Evolutionary conservation across 2,888 invertebrate species (phyloP), one percentile per base, ranked within the genome.

Genomic region (Papilio elwesi): DNA sequence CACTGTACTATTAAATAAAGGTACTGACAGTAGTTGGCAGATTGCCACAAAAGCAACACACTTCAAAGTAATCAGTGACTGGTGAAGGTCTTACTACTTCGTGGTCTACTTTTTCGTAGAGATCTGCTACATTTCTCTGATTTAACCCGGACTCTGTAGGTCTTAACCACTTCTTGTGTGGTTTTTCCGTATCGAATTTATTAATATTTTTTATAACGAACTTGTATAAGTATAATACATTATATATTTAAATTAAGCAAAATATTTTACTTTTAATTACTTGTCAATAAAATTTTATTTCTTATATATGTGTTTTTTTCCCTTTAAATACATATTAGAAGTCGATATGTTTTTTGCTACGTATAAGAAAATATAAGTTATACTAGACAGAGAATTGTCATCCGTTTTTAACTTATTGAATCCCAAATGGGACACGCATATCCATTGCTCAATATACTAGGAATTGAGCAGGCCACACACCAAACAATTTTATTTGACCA

Each of bases 171-270:
- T 8, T 26, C 10, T 53, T 26, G 5, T 55, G 11, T 51, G 13
- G 13, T 51, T n/a, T 12, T 48, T 51, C 1, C 11, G 16, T 26
- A 9, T 53, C 4, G 26, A 26, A 26, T 26, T 7, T 12, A 26
- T 26, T 36, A 8, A 48, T 55, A 11, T 55, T 55, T 11, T 12
- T 16, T 57, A 26, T 26, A 26, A 26, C 26, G 4, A 26, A 26
- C 26, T 1, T 26, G 26, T 26, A 26, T 26, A 26, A 26, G 26
- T 26, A 26, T n/a, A 38, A 7, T 57, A 38, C 38, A 57, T 3
- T 57, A 57, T 5, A 26, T 36, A 57, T 57, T 36, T 57, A 4
- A 38, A 57, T 57, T 57, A 57, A 57, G 57, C 57, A 57, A 57
- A 57, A 57, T 57, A 2, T 57, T 57, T 36, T 57, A 57, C 13